Evolutionary conservation across 1,140 invertebrate species (phyloP).

Genomic region (Papilio polyxenes): DNA sequence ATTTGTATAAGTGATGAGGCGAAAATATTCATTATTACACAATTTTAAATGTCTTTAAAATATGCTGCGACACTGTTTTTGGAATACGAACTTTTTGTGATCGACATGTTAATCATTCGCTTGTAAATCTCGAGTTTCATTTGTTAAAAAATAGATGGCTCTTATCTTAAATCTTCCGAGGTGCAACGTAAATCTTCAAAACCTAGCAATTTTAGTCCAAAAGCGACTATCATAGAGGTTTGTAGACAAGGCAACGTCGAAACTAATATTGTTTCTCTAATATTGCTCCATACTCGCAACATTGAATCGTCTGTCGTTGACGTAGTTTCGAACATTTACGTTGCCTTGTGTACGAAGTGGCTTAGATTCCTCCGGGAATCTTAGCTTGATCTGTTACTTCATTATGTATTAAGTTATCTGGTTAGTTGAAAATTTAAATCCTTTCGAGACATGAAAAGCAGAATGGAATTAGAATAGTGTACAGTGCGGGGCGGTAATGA

Average conservation of each 20-base stretch:
- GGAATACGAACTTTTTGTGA: no score
- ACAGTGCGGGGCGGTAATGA: neutral
- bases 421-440: neutral
- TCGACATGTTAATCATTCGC: no score
- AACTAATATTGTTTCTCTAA: no score
- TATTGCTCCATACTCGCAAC: no score
- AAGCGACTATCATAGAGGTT: no score
- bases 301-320: no score
- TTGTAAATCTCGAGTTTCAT: neutral
- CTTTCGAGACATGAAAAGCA: neutral
- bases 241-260: no score
- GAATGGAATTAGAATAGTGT: neutral
- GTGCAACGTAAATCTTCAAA: no score
- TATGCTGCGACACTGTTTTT: neutral
- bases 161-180: neutral
- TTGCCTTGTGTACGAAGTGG: no score
- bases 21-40: neutral
- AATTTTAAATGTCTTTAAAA: neutral
- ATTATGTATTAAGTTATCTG: neutral
- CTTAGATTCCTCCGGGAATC: neutral
- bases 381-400: neutral
- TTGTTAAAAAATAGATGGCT: neutral
- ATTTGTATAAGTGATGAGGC: conserved; percentile 40
- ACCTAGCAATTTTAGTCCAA: no score
- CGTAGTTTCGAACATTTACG: no score